Evolutionary conservation across 2,113 vertebrate species (phyloP), one percentile per base, ranked within the genome.

Genomic region (Benitochromis conjunctus): DNA sequence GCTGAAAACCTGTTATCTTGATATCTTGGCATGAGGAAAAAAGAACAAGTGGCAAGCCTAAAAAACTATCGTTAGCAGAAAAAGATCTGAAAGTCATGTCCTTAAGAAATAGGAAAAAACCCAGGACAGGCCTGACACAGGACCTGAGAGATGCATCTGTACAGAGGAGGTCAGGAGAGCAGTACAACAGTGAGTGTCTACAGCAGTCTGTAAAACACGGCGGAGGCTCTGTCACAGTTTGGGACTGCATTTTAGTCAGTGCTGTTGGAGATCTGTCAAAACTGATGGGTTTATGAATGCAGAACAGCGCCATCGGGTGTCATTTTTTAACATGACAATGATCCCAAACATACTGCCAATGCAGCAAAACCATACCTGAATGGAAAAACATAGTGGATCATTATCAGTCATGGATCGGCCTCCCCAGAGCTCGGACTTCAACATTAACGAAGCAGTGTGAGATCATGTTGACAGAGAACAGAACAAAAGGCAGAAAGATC

Each of bases 1-100:
- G 21, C 0, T 71, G 14, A 71, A 71, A 71, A 46, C 0, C 18
- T 71, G 66, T 0, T 64, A 1, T 38, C 34, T 64, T 46, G 21
- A 71, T 71, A 71, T 46, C 0, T 71, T 46, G 38, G 66, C 66
- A 71, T 46, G 38, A 71, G 38, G 38, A 71, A 43, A 0, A 71
- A 43, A 71, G 43, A 48, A 48, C 3, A 48, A 48, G 13, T 46
- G 43, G 4, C 43, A 46, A 13, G 13, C 43, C 43, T 46, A 14
- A 46, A 46, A 46, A 14, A 48, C 46, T 48, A 7, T 26, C 21
- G 46, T 10, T 26, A 71, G 41, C 46, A 71, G 66, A 71, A 9
- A 21, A 71, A 46, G 12, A 46, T 71, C 66, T 0, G 41, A 48
- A 71, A 46, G 21, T 71, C 66, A 26, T 46, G 66, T 71, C 38